Percentiles rank a stretch among this genome's conserved stretches.
Conservation (phyloP, 2,113 vertebrate species). For the Patagioenas fasciata region DNA sequence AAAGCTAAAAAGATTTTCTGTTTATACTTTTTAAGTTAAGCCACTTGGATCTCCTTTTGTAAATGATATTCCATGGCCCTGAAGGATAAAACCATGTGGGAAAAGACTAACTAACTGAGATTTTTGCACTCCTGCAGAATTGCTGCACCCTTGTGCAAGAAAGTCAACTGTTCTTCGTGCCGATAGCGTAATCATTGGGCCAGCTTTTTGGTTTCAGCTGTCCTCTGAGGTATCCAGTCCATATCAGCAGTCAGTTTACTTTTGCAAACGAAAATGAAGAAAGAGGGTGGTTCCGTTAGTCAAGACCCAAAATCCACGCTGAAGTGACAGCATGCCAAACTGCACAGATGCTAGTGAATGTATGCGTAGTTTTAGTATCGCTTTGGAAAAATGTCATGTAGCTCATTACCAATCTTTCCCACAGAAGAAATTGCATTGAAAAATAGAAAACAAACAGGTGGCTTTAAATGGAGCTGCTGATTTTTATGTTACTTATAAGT, state of each 20-base stretch:
- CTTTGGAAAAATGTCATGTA: not conserved
- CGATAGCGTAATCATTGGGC: not conserved
- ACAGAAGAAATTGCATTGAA: not conserved
- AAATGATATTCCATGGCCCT: not conserved
- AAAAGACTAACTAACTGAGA: not conserved
- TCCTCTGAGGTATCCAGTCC: not conserved
- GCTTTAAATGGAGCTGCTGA: not conserved
- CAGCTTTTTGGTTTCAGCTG: not conserved
- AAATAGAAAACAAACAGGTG: not conserved
- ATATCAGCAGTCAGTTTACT: not conserved
- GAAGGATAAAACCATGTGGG: not conserved
- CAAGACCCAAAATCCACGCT: not conserved
- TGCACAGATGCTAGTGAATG: not conserved
- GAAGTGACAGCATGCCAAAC: not conserved
- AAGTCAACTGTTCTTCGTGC: not conserved
- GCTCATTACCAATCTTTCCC: not conserved
- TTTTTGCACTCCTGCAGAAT: not conserved
- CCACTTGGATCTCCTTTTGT: not conserved
- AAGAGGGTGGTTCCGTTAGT: not conserved
- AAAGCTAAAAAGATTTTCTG: not conserved
- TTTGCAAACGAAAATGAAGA: not conserved
- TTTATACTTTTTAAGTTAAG: not conserved
- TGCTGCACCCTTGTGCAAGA: not conserved
- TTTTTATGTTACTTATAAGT: not conserved
- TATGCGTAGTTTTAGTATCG: conserved; percentile 1